Base-by-base conservation (phyloP, 2,888 invertebrate species). In the Oligia strigilis region DNA sequence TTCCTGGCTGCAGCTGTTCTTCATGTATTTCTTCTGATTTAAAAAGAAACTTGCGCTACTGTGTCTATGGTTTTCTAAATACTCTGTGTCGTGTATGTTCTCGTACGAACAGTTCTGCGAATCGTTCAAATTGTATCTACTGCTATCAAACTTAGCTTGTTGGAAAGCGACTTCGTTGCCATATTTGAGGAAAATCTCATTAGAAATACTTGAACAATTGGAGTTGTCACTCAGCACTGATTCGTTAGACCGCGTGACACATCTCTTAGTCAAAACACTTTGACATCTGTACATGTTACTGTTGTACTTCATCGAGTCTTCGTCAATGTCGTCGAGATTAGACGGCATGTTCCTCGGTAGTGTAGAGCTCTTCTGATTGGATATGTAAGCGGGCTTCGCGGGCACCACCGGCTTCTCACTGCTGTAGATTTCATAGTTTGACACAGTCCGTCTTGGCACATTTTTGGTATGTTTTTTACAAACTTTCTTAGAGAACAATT, bases 41-140 rank as follows among this genome's bases (percentile, higher is more conserved):
- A 98, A 93, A 89, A 98, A 98, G 95, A 99, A 99, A 90, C 98
- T 98, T 9, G 98, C 98, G 90, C 98, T 98, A 66, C 98, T 98
- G 73, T 98, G 97, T 58, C 98, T 95, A 72, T 98, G 97, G 2
- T 97, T 97, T 77, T 97, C 98, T 67, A 98, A 92, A 90, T 96
- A 97, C 13, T 93, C 91, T 3, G 93, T 94, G 76, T 97, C 97
- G 69, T 97, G 92, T 0, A 97, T 89, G 77, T 97, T 97, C 88
- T 97, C 97, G 78, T 92, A 96, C 0, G 97, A 97, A 83, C 97
- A 96, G 77, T 97, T 97, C 80, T 96, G 96, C 0, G 97, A 97
- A 87, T 97, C 96, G 62, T 95, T 95, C 40, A 97, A 87, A 91
- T 97, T 94, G 82, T 97, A 97, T 81, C 95, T 93, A 80, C 96